These are phyloP conservation scores for Drosophila bipectinata DNA, from an alignment of 1,140 invertebrate species.

Conservation along the genomic window DNA sequence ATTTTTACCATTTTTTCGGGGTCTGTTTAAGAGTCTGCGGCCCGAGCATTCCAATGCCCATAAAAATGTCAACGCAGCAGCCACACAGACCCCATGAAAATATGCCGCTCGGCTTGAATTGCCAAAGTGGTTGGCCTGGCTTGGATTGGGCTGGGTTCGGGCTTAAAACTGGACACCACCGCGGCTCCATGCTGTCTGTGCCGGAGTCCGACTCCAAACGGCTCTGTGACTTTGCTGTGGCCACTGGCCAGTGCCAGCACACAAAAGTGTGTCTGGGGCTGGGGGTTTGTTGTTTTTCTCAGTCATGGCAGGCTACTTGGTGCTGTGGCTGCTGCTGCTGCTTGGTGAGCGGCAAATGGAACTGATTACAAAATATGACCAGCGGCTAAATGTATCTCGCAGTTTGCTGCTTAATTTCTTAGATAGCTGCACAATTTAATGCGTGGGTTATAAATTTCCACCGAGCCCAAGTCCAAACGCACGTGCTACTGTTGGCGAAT, in stretches of 20 bases:
- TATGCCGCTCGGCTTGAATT: slow-evolving; percentile 52
- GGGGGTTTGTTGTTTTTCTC: slow-evolving; percentile 7
- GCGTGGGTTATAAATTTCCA: slow-evolving; percentile 72
- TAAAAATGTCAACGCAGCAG: slow-evolving; percentile 77
- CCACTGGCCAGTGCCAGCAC: slow-evolving; percentile 3
- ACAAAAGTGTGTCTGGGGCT: slow-evolving; percentile 39
- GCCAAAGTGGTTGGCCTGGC: slow-evolving; percentile 49
- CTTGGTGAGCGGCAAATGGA: slow-evolving; percentile 75
- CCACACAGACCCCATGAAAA: slow-evolving; percentile 49
- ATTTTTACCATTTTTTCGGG: slow-evolving; percentile 15
- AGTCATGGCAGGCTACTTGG: not conserved
- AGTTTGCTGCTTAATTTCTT: slow-evolving; percentile 79
- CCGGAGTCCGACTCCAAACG: slow-evolving; percentile 14
- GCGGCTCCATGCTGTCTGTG: slow-evolving; percentile 59
- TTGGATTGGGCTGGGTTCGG: slow-evolving; percentile 34
- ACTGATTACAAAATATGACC: slow-evolving; percentile 82
- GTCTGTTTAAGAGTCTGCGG: slow-evolving; percentile 28
- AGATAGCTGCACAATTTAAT: slow-evolving; percentile 67
- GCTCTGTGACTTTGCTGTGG: slow-evolving; percentile 20
- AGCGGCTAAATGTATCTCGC: slow-evolving; percentile 78
- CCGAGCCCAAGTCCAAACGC: slow-evolving; percentile 33
- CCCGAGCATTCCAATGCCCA: slow-evolving; percentile 68
- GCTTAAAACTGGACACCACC: slow-evolving; percentile 45
- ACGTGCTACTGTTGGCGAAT: slow-evolving; percentile 65
- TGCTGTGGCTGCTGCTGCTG: slow-evolving; percentile 1